These are phyloP conservation scores for Phymatocera aterrima DNA, from an alignment of 2,888 invertebrate genomes.

Conservation along the genomic window DNA sequence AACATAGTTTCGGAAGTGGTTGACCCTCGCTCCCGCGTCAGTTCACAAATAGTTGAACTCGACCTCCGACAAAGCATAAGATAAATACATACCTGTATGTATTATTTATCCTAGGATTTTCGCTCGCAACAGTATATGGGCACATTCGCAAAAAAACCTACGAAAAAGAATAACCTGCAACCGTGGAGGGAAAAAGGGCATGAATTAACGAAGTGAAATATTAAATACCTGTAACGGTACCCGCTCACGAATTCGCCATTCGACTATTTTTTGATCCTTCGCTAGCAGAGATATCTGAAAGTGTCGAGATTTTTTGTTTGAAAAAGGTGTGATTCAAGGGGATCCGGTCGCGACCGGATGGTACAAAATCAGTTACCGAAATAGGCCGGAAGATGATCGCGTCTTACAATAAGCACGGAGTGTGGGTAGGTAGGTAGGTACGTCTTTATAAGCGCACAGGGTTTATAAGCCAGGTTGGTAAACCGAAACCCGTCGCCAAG, in stretches of 20 bases:
- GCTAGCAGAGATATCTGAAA: neutral
- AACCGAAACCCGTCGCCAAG: neutral
- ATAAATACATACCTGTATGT: no score
- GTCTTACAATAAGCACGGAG: constrained; percentile 21
- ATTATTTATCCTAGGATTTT: no score
- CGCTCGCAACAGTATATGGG: no score
- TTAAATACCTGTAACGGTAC: no score
- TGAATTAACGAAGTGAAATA: no score
- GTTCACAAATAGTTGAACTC: neutral
- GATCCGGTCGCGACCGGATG: neutral
- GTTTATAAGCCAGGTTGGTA: constrained; percentile 26
- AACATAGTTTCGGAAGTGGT: neutral
- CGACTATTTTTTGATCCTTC: neutral
- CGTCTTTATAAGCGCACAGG: constrained; percentile 2
- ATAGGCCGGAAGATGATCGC: constrained; percentile 11
- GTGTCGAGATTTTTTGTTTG: neutral
- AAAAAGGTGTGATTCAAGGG: neutral
- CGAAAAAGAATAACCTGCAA: no score
- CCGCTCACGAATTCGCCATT: no score
- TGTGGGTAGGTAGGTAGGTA: no score
- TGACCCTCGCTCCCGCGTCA: neutral
- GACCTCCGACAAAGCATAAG: neutral
- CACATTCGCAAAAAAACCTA: no score
- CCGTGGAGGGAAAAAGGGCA: no score
- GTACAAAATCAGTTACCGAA: constrained; percentile 13